These are phyloP conservation scores for Siphamia tubifer DNA, from an alignment of 2,113 vertebrate genomes.

Conservation along the genomic window DNA sequence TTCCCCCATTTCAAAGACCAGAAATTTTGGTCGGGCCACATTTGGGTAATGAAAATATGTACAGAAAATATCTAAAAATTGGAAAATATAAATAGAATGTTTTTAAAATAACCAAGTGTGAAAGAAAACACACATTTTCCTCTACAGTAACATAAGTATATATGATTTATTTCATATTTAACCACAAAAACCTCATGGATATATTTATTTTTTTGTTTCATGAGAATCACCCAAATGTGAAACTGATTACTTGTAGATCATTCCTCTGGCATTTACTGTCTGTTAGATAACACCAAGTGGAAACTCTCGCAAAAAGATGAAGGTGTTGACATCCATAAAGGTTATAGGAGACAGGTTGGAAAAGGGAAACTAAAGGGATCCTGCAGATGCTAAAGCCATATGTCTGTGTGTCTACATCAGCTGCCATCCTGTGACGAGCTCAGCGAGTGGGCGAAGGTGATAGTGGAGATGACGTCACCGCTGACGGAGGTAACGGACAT, in stretches of 20 bases:
- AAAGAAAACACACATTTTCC: too few relatives aligned
- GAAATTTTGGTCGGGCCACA: too few relatives aligned
- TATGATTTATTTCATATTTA: too few relatives aligned
- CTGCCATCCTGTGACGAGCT: slow-evolving; percentile 42
- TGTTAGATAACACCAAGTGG: neutral
- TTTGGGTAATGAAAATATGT: too few relatives aligned
- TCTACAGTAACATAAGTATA: too few relatives aligned
- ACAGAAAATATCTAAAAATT: too few relatives aligned
- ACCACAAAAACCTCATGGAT: too few relatives aligned
- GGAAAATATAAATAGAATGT: too few relatives aligned
- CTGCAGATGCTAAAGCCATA: neutral
- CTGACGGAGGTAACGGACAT: neutral
- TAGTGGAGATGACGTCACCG: slow-evolving; percentile 1
- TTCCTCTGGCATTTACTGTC: slow-evolving; percentile 5
- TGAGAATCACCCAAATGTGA: too few relatives aligned
- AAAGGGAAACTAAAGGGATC: neutral
- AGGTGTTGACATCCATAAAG: neutral
- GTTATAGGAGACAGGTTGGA: neutral
- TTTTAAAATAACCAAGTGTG: too few relatives aligned
- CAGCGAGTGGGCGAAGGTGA: neutral
- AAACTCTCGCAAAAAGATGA: neutral
- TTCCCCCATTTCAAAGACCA: too few relatives aligned
- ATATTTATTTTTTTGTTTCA: too few relatives aligned
- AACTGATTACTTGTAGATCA: slow-evolving; percentile 3
- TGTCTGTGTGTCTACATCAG: slow-evolving; percentile 15